phyloP scores from a whole-genome alignment of 2,888 invertebrate species.

The Sericinus montela region DNA sequence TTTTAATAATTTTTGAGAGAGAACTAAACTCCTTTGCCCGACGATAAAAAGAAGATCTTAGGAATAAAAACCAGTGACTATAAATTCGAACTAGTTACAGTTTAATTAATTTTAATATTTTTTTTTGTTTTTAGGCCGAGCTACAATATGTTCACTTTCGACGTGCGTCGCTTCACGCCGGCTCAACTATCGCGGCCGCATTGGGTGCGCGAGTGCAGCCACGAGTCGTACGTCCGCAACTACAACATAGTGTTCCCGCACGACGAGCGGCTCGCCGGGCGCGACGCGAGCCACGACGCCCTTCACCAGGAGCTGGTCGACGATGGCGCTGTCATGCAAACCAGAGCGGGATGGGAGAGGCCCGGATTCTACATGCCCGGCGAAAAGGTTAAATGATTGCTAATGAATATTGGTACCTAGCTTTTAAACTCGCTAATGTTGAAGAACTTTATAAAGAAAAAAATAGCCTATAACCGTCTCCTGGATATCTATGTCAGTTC shows the following conservation, averaged over 20 bases:
- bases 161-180: slow-evolving; percentile 89
- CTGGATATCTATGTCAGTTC: no score
- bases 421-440: no score
- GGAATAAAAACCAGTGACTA: no score
- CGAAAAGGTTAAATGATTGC: slow-evolving; percentile 57
- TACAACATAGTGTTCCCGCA: slow-evolving; percentile 88
- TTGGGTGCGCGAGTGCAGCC: slow-evolving; percentile 90
- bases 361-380: slow-evolving; percentile 87
- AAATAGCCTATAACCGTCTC: no score
- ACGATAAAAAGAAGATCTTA: no score
- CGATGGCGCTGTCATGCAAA: slow-evolving; percentile 92
- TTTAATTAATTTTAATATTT: neutral
- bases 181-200: slow-evolving; percentile 83
- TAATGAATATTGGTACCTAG: no score
- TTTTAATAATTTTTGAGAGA: neutral
- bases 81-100: no score
- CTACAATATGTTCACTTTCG: slow-evolving; percentile 91
- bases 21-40: no score
- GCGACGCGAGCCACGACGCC: slow-evolving; percentile 77
- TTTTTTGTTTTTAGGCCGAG: slow-evolving; percentile 79
- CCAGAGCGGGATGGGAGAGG: slow-evolving; percentile 92
- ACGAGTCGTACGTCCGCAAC: slow-evolving; percentile 94
- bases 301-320: slow-evolving; percentile 82
- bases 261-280: slow-evolving; percentile 89
- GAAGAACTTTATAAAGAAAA: no score